These are phyloP conservation scores for Eremophila alpestris DNA, from an alignment of 2,797 vertebrate genomes.

Conservation along the genomic window DNA sequence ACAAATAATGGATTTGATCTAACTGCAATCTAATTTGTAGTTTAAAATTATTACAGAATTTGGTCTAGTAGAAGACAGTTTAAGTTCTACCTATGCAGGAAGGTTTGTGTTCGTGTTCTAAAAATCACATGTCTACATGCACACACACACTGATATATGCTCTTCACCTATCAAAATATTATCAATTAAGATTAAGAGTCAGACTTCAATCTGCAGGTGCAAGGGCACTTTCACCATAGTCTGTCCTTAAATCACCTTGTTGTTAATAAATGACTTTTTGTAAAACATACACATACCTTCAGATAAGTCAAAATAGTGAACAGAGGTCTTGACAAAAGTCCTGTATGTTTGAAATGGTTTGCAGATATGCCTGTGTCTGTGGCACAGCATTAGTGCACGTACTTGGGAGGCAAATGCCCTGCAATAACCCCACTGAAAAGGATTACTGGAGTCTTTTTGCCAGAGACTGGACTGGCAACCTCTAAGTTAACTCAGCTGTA, in stretches of 20 bases:
- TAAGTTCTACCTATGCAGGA: background rate
- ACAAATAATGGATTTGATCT: background rate
- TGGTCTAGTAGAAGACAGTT: background rate
- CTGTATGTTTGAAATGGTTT: background rate
- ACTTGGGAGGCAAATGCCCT: background rate
- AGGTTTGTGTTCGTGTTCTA: background rate
- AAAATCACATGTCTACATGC: background rate
- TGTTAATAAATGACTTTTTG: background rate
- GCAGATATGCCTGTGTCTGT: rapidly evolving
- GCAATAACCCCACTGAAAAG: background rate
- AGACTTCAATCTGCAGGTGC: background rate
- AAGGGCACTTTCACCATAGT: background rate
- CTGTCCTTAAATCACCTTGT: conserved; percentile 10
- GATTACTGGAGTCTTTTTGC: background rate
- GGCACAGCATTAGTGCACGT: background rate
- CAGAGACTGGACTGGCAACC: background rate
- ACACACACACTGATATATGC: background rate
- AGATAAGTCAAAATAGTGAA: background rate
- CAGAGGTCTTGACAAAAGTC: background rate
- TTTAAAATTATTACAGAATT: background rate
- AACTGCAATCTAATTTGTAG: background rate
- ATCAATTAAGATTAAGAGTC: conserved; percentile 17
- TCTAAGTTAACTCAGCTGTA: background rate
- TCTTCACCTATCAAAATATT: background rate
- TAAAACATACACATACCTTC: background rate